Percentiles rank a stretch among this genome's conserved stretches.
phyloP scores from a whole-genome alignment of 2,888 invertebrate species.

The Drosophila stalkeri region DNA sequence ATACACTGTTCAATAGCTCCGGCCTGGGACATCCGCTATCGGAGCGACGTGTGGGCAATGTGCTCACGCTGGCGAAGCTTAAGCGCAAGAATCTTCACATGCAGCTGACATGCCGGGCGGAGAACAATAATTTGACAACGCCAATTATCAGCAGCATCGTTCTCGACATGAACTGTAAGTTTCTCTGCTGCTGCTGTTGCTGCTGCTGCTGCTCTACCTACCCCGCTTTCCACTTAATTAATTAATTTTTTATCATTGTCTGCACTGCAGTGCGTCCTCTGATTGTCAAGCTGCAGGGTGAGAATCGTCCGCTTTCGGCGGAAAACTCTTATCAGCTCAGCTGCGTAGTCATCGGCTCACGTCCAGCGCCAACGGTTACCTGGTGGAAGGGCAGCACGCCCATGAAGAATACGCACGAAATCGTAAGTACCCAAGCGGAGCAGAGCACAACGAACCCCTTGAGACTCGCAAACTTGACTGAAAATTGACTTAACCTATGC shows the following conservation, averaged over 20 bases:
- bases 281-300: slow-evolving; percentile 89
- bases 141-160: slow-evolving; percentile 89
- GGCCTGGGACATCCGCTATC: slow-evolving; percentile 87
- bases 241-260: slow-evolving; percentile 42
- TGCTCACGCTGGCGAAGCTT: slow-evolving; percentile 87
- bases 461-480: neutral
- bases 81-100: slow-evolving; percentile 88
- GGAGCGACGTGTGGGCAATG: slow-evolving; percentile 88
- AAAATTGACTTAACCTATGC: neutral
- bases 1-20: slow-evolving; percentile 87
- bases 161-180: slow-evolving; percentile 90
- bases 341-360: slow-evolving; percentile 91
- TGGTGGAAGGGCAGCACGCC: slow-evolving; percentile 91
- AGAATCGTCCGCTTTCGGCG: slow-evolving; percentile 90
- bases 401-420: slow-evolving; percentile 89
- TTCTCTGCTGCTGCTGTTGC: too few species aligned
- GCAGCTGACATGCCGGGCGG: slow-evolving; percentile 89
- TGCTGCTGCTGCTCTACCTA: too few species aligned
- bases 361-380: slow-evolving; percentile 91
- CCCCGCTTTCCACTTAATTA: slow-evolving; percentile 62
- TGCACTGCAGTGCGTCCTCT: slow-evolving; percentile 89
- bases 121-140: slow-evolving; percentile 89
- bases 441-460: neutral
- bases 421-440: slow-evolving; percentile 86
- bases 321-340: slow-evolving; percentile 89